Evolutionary conservation across 2,888 invertebrate genomes (phyloP).

Genomic region (Dryobotodes eremita): DNA sequence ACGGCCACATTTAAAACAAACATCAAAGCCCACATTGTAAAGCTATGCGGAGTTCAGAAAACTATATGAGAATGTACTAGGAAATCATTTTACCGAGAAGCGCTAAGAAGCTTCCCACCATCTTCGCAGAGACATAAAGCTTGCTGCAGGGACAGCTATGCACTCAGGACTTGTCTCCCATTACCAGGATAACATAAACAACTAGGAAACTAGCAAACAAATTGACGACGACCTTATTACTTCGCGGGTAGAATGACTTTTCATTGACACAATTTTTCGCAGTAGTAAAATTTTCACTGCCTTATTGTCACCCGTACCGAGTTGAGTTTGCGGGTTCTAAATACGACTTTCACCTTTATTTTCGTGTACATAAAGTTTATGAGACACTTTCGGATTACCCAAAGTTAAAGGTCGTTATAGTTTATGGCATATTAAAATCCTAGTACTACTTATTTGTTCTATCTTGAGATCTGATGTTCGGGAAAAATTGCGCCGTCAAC

Average conservation of each 20-base stretch:
- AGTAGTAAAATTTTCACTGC: constrained; percentile 34
- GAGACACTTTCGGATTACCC: constrained; percentile 10
- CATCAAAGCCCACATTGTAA: constrained; percentile 67
- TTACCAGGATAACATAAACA: constrained; percentile 65
- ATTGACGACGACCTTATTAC: constrained; percentile 71
- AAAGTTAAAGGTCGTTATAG: constrained; percentile 70
- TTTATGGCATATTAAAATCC: constrained; percentile 84
- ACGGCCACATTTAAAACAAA: constrained; percentile 60
- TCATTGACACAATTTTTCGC: constrained; percentile 28
- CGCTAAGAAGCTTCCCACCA: constrained; percentile 85
- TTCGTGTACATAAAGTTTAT: constrained; percentile 43
- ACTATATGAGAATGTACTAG: constrained; percentile 75
- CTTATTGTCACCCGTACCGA: constrained; percentile 68
- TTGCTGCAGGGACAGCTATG: constrained; percentile 82
- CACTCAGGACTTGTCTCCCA: constrained; percentile 81
- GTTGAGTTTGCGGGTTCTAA: constrained; percentile 62
- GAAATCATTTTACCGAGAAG: constrained; percentile 86
- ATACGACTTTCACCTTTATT: constrained; percentile 67
- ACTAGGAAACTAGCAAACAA: constrained; percentile 38
- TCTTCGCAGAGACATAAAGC: constrained; percentile 85
- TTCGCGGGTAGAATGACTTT: constrained; percentile 55
- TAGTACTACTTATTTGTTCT: constrained; percentile 76
- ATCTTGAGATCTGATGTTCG: constrained; percentile 72
- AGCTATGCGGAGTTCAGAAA: constrained; percentile 62
- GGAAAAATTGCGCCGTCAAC: constrained; percentile 74